phyloP scores from a whole-genome alignment of 2,113 vertebrate species.

The Vicugna pacos region DNA sequence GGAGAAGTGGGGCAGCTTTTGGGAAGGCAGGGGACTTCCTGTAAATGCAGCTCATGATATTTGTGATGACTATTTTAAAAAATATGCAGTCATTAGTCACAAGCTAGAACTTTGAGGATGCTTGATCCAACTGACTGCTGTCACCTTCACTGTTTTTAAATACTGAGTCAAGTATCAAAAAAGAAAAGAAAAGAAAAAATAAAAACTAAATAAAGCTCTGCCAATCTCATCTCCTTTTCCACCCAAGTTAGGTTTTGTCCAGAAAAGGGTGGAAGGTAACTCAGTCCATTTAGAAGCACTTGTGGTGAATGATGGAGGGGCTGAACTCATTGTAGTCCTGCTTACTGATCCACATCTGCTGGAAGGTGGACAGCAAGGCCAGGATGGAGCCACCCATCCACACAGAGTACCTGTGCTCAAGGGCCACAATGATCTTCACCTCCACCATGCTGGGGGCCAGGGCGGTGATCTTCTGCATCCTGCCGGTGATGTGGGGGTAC shows the following conservation, averaged over 20 bases:
- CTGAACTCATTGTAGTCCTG: constrained; percentile 99
- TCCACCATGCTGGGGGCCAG: constrained; percentile 73
- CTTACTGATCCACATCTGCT: constrained; percentile 99
- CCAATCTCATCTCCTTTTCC: constrained; percentile 93
- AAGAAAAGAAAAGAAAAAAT: constrained; percentile 75
- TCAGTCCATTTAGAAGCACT: constrained; percentile 99
- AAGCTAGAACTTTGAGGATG: constrained; percentile 95
- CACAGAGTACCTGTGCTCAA: constrained; percentile 99
- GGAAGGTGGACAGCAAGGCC: constrained; percentile 99
- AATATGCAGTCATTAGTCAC: constrained; percentile 95
- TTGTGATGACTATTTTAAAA: constrained; percentile 94
- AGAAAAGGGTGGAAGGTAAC: constrained; percentile 74
- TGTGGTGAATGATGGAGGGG: constrained; percentile 99
- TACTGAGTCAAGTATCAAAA: too few species aligned
- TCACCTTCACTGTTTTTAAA: constrained; percentile 95
- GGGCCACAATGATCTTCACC: constrained; percentile 85
- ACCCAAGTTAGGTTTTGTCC: constrained; percentile 92
- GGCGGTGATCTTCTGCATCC: constrained; percentile 99
- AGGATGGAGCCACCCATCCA: constrained; percentile 96
- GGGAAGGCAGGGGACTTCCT: constrained; percentile 81
- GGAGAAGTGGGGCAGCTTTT: constrained; percentile 92
- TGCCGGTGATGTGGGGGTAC: constrained; percentile 99
- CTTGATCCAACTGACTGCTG: constrained; percentile 92
- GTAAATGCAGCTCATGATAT: constrained; percentile 93
- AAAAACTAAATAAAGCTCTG: constrained; percentile 92